These are phyloP conservation scores for Riparia riparia DNA, from an alignment of 2,113 vertebrate species.

Conservation along the genomic window DNA sequence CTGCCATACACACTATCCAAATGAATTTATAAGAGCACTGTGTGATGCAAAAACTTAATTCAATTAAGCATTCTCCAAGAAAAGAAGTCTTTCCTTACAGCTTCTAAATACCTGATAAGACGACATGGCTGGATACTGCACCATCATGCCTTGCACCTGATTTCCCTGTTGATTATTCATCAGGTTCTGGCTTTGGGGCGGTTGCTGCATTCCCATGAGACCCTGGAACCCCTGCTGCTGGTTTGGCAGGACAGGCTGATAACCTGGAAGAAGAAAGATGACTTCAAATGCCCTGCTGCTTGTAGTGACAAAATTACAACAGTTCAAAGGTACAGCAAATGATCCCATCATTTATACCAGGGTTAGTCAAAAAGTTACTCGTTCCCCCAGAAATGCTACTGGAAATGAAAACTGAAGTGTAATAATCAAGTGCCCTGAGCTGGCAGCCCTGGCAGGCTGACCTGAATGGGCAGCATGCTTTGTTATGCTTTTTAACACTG, in stretches of 20 bases:
- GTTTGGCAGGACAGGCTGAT: constrained; percentile 79
- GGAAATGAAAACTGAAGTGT: background rate
- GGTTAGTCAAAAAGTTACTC: background rate
- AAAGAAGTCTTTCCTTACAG: background rate
- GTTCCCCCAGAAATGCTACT: background rate
- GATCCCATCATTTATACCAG: rapidly evolving
- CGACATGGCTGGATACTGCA: constrained; percentile 86
- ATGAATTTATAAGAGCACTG: background rate
- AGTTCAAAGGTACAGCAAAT: background rate
- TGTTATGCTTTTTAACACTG: background rate
- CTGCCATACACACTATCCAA: background rate
- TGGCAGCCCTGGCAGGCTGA: background rate
- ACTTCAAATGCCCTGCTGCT: background rate
- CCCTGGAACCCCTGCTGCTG: constrained; percentile 85
- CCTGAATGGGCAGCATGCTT: rapidly evolving
- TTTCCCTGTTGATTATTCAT: constrained; percentile 81
- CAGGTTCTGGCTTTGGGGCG: constrained; percentile 83
- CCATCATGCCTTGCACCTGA: constrained; percentile 86
- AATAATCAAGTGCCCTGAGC: background rate
- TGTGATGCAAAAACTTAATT: background rate
- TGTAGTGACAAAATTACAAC: background rate
- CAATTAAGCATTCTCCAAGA: background rate
- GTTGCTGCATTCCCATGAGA: constrained; percentile 85
- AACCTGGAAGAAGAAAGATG: constrained; percentile 76
- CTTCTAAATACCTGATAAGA: constrained; percentile 86